Conservation (phyloP, 2,113 vertebrate species). For the Stigmatopora nigra region DNA sequence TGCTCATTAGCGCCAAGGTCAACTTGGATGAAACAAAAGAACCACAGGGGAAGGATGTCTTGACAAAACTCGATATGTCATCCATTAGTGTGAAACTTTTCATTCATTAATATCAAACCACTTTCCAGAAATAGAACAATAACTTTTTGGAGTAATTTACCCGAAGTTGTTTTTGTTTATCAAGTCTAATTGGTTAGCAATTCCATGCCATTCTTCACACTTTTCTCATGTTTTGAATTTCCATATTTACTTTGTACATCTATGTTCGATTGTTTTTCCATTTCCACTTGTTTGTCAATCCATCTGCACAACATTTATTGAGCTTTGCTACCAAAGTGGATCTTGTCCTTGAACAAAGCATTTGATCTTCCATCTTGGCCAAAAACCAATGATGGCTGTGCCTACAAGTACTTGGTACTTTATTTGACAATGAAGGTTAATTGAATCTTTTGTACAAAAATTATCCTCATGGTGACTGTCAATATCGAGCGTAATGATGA, state of each 20-base stretch:
- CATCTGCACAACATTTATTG: conserved; percentile 17
- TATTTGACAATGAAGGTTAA: conserved; percentile 17
- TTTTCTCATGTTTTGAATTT: neutral
- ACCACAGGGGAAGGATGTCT: neutral
- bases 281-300: conserved; percentile 13
- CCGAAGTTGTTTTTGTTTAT: neutral
- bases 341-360: conserved; percentile 26
- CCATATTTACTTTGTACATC: no score
- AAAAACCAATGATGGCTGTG: conserved; percentile 8
- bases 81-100: neutral
- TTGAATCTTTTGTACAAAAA: conserved; percentile 15
- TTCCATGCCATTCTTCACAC: neutral
- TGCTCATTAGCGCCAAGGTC: conserved; percentile 39
- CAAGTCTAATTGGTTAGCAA: neutral
- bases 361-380: conserved; percentile 18
- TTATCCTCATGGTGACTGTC: neutral
- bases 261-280: neutral
- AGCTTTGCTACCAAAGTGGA: conserved; percentile 16
- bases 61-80: conserved; percentile 7
- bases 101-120: neutral
- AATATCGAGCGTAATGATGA: neutral
- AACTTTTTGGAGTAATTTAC: neutral
- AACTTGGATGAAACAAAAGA: conserved; percentile 14
- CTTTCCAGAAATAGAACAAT: neutral
- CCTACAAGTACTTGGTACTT: conserved; percentile 10